Evolutionary conservation across 1,140 invertebrate species (phyloP).

Genomic region (Pseudomyrmex dendroicus): DNA sequence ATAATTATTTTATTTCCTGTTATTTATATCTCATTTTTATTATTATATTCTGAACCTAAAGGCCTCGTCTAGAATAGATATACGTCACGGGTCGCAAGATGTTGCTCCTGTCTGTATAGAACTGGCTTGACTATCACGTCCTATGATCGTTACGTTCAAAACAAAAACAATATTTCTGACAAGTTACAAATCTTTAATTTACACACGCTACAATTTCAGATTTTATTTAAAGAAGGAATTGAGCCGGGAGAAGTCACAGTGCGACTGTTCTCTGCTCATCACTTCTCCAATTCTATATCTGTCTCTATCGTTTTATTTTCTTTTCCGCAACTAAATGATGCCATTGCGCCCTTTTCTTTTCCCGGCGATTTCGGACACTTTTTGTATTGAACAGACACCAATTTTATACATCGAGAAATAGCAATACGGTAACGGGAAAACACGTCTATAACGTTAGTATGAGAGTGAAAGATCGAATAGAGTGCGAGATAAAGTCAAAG

Average conservation of each 20-base stretch:
- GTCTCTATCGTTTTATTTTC: neutral
- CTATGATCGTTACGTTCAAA: neutral
- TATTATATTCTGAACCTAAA: neutral
- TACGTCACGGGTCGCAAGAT: constrained; percentile 1
- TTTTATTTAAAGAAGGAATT: neutral
- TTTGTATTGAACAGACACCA: constrained; percentile 74
- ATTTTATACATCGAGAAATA: constrained; percentile 81
- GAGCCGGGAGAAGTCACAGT: neutral
- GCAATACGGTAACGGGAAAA: constrained; percentile 80
- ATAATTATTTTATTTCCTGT: constrained; percentile 18
- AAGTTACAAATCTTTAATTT: constrained; percentile 23
- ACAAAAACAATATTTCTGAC: neutral
- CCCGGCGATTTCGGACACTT: constrained; percentile 30
- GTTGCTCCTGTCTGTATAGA: neutral
- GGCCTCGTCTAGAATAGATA: neutral
- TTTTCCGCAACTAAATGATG: constrained; percentile 13
- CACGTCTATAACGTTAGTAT: constrained; percentile 78
- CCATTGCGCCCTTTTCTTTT: neutral
- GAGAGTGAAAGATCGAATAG: constrained; percentile 44
- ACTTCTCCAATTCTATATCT: constrained; percentile 16
- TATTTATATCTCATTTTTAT: neutral
- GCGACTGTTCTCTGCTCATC: constrained; percentile 6
- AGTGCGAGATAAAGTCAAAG: constrained; percentile 42
- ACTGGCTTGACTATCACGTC: neutral
- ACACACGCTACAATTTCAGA: constrained; percentile 20